phyloP scores from a whole-genome alignment of 2,797 vertebrate genomes.

The Manis crassicaudata region DNA sequence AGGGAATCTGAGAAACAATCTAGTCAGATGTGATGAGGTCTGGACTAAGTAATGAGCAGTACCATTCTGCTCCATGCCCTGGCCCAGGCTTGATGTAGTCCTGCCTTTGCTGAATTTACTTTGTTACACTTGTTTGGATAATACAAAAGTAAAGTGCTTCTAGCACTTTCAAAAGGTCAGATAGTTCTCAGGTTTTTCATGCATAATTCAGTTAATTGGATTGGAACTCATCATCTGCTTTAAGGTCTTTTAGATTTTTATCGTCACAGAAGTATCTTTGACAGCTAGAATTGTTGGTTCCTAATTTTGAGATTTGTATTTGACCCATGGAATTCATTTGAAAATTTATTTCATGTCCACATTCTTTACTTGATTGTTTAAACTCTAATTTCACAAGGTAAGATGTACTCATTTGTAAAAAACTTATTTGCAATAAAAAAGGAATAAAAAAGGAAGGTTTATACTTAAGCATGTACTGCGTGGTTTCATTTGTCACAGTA shows the following conservation, averaged over 20 bases:
- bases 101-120: neutral
- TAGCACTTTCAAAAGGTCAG: neutral
- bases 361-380: slow-evolving; percentile 10
- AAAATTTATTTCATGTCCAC: neutral
- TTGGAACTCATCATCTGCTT: neutral
- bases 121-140: neutral
- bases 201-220: neutral
- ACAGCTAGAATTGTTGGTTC: neutral
- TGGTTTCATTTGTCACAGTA: slow-evolving; percentile 36
- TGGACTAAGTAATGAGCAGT: neutral
- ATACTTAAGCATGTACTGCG: neutral
- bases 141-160: neutral
- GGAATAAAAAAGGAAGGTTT: neutral
- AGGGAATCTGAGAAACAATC: neutral
- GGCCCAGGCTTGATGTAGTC: neutral
- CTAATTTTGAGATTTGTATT: slow-evolving; percentile 15
- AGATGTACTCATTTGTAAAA: neutral
- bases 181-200: neutral
- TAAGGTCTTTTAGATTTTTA: neutral
- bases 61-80: too few species aligned
- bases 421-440: neutral
- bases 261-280: neutral
- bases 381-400: slow-evolving; percentile 26
- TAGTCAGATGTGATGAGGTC: neutral
- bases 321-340: neutral